Conservation (phyloP, 2,113 vertebrate genomes). For the Bubo blakistoni region DNA sequence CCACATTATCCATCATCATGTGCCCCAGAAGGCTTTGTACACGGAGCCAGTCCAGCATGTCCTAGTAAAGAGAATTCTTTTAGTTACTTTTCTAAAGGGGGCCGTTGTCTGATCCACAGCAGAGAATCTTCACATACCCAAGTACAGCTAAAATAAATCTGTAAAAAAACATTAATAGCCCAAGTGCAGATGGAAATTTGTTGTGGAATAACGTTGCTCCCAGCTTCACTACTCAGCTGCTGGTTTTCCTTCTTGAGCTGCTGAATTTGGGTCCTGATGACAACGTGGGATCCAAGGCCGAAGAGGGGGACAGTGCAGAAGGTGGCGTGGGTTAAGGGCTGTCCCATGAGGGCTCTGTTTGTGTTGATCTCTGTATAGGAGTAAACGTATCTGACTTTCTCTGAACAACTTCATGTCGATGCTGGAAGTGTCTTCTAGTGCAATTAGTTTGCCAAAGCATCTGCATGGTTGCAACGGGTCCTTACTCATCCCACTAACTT, state of each 20-base stretch:
- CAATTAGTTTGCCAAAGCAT: not conserved
- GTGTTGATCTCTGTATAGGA: not conserved
- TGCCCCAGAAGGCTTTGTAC: not conserved
- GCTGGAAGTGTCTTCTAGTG: not conserved
- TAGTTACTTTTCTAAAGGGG: not conserved
- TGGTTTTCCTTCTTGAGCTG: not conserved
- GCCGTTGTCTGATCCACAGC: not conserved
- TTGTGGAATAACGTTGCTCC: not conserved
- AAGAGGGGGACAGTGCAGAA: not conserved
- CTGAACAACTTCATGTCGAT: not conserved
- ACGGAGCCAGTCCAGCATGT: not conserved
- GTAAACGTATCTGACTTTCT: not conserved
- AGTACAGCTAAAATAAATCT: not conserved
- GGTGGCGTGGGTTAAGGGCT: not conserved
- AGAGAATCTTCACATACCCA: not conserved
- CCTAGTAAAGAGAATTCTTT: not conserved
- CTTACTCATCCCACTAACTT: constrained; percentile 6
- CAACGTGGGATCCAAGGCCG: not conserved
- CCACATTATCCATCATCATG: not conserved
- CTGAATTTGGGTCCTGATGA: not conserved
- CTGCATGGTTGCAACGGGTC: not conserved
- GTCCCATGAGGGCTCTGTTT: rapidly evolving
- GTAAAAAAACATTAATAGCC: not conserved
- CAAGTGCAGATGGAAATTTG: not conserved
- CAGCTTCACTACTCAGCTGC: not conserved